These are phyloP conservation scores for Pheucticus melanocephalus DNA, from an alignment of 2,113 vertebrate species.

Conservation along the genomic window DNA sequence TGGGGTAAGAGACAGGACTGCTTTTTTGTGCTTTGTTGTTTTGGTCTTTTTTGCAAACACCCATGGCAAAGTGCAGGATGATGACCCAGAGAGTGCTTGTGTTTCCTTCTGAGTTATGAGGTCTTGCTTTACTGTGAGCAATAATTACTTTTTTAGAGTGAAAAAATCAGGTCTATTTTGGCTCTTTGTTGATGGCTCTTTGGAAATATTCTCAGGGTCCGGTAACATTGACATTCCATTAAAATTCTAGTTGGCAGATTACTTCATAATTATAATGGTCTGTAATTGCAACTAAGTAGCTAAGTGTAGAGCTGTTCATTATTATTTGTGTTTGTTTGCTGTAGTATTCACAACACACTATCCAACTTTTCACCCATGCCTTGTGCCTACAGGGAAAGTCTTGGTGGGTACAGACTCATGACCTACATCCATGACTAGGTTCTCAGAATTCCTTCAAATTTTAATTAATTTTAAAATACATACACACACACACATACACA, in stretches of 20 bases:
- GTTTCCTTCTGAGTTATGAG: not conserved
- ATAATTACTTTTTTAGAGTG: not conserved
- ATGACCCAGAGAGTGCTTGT: not conserved
- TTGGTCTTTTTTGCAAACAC: not conserved
- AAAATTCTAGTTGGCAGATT: not conserved
- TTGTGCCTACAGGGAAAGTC: not conserved
- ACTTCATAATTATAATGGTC: not conserved
- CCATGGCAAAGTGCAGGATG: not conserved
- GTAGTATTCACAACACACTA: not conserved
- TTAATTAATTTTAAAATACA: not conserved
- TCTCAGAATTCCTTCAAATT: not conserved
- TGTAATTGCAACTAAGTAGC: not conserved
- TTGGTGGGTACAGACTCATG: rapidly evolving
- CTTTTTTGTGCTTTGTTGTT: not conserved
- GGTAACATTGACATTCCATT: not conserved
- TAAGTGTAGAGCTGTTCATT: not conserved
- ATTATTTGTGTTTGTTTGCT: not conserved
- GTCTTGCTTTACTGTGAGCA: not conserved
- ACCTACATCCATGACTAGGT: not conserved
- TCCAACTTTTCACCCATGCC: not conserved
- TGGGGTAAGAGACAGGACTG: not conserved
- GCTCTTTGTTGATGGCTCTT: not conserved
- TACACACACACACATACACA: not conserved
- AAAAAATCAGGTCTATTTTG: not conserved
- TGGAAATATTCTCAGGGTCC: not conserved